Percentiles rank a stretch among this genome's conserved stretches.
phyloP scores from a whole-genome alignment of 2,797 vertebrate species.

The Sebastes alutus region DNA sequence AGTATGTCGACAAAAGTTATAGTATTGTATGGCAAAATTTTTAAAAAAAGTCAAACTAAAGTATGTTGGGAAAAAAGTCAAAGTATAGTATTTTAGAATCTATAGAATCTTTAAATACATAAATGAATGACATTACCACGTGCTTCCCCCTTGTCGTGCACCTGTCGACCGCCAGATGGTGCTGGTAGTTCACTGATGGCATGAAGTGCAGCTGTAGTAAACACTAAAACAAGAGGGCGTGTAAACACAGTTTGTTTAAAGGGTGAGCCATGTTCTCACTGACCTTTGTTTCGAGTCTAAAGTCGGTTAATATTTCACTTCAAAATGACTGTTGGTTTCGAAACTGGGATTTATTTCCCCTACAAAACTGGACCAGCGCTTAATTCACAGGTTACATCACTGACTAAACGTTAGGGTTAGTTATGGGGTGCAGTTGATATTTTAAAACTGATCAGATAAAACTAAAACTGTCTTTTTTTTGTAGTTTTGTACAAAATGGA shows the following conservation, averaged over 20 bases:
- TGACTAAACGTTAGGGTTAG: not conserved
- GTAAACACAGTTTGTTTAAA: not conserved
- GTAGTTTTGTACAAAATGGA: slow-evolving; percentile 13
- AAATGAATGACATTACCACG: not conserved
- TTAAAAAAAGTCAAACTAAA: too few species aligned
- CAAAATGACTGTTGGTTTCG: rapidly evolving
- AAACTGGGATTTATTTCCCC: not conserved
- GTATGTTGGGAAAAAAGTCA: too few species aligned
- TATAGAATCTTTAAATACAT: not conserved
- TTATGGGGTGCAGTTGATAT: not conserved
- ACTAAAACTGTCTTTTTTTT: too few species aligned
- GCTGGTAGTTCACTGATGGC: slow-evolving; percentile 5
- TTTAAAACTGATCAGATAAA: too few species aligned
- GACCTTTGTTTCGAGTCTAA: not conserved
- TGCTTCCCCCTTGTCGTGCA: not conserved
- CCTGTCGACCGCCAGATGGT: slow-evolving; percentile 53
- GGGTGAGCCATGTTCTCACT: not conserved
- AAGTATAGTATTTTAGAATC: too few species aligned
- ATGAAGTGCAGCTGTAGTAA: not conserved
- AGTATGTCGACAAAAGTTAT: too few species aligned
- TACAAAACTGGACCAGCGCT: too few species aligned
- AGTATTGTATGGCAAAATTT: too few species aligned
- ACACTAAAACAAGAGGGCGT: slow-evolving; percentile 37
- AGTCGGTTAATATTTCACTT: not conserved
- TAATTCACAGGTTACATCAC: not conserved